These are phyloP conservation scores for Formica exsecta DNA, from an alignment of 1,140 invertebrate species.

Conservation along the genomic window DNA sequence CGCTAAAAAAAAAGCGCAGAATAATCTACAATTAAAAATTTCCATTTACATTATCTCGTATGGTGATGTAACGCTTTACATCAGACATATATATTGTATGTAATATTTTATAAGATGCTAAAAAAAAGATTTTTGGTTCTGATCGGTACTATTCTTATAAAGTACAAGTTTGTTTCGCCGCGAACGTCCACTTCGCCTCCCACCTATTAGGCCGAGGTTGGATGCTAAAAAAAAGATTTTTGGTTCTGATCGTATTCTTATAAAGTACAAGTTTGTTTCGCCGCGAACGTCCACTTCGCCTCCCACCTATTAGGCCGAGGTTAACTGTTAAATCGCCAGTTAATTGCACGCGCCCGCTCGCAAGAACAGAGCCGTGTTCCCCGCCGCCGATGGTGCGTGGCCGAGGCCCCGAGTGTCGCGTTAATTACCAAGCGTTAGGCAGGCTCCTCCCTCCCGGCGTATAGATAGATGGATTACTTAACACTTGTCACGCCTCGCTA, in stretches of 20 bases:
- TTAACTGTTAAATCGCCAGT: slow-evolving; percentile 61
- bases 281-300: slow-evolving; percentile 35
- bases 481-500: slow-evolving; percentile 83
- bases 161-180: neutral
- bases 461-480: slow-evolving; percentile 79
- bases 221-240: neutral
- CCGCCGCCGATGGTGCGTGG: slow-evolving; percentile 58
- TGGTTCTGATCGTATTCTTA: neutral
- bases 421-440: slow-evolving; percentile 74
- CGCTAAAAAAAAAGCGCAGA: neutral
- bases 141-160: neutral
- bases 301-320: slow-evolving; percentile 2
- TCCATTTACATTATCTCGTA: neutral
- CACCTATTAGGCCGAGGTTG: slow-evolving; percentile 11
- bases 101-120: neutral
- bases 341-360: slow-evolving; percentile 56
- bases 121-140: neutral
- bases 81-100: neutral
- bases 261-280: slow-evolving; percentile 11
- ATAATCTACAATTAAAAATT: neutral
- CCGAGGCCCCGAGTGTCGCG: slow-evolving; percentile 60
- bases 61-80: neutral
- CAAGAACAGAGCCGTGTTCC: slow-evolving; percentile 1
- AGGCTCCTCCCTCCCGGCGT: slow-evolving; percentile 67
- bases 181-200: slow-evolving; percentile 39